Conservation (phyloP, 1,140 invertebrate species). For the Geopemphigus sp. region DNA sequence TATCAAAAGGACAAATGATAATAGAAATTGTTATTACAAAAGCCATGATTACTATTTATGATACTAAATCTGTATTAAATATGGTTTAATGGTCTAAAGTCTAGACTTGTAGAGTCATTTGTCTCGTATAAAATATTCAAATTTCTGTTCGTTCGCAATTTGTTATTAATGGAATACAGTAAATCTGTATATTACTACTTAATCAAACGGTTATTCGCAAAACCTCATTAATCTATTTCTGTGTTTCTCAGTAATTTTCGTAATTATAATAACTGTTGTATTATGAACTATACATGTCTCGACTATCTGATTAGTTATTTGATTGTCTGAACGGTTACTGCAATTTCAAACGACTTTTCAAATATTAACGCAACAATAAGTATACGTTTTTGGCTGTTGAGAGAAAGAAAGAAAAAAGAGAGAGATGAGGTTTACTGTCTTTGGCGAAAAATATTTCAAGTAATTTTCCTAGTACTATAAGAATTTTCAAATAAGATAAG, state of each 20-base stretch:
- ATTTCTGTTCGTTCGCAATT: neutral
- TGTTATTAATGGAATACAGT: neutral
- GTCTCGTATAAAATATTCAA: slow-evolving; percentile 30
- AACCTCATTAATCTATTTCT: neutral
- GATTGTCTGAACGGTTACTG: neutral
- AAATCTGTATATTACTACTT: neutral
- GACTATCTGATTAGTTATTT: neutral
- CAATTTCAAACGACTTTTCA: too few species aligned
- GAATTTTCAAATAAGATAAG: too few species aligned
- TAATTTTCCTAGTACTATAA: too few species aligned
- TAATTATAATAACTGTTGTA: neutral
- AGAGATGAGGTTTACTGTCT: too few species aligned
- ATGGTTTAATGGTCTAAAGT: slow-evolving; percentile 25
- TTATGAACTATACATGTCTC: neutral
- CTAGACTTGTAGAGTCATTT: neutral
- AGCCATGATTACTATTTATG: neutral
- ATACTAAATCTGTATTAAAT: neutral
- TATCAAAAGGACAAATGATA: neutral
- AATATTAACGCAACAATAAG: too few species aligned
- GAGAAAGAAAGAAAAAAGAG: too few species aligned
- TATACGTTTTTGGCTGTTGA: too few species aligned
- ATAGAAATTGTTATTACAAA: neutral
- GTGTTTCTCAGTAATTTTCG: neutral
- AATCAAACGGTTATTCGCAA: neutral
- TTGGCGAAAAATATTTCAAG: too few species aligned